A percentile compares a stretch with the other conserved stretches of the same genome.
phyloP scores from a whole-genome alignment of 2,113 vertebrate genomes.

The Cricetomys ansorgei region DNA sequence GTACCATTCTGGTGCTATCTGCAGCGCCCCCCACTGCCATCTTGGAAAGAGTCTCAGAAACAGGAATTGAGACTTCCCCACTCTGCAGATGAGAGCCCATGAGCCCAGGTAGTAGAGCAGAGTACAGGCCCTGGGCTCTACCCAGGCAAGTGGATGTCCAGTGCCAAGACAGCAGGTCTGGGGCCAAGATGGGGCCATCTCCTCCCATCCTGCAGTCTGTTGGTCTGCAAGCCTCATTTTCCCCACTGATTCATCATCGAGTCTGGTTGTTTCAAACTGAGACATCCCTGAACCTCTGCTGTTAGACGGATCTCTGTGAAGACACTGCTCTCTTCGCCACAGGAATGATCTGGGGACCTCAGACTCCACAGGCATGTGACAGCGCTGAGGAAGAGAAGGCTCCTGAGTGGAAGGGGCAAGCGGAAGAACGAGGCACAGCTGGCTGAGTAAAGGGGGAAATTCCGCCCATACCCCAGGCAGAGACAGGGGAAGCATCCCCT shows the following conservation, averaged over 20 bases:
- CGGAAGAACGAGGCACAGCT: not conserved
- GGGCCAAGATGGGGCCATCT: not conserved
- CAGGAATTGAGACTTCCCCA: not conserved
- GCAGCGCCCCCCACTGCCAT: not conserved
- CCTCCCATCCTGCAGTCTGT: no score
- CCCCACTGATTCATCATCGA: not conserved
- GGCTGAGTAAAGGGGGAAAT: not conserved
- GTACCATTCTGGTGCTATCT: not conserved
- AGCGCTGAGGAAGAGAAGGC: not conserved
- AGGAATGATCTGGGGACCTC: not conserved
- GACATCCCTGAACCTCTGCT: not conserved
- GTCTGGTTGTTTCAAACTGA: conserved; percentile 23
- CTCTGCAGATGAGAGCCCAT: not conserved
- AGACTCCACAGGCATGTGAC: not conserved
- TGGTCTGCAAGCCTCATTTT: conserved; percentile 8
- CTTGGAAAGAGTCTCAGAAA: not conserved
- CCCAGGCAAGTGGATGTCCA: no score
- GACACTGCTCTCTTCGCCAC: not conserved
- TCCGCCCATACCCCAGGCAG: not conserved
- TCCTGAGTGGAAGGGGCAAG: not conserved
- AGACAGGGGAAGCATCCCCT: not conserved
- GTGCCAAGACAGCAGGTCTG: not conserved
- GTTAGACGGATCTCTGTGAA: not conserved
- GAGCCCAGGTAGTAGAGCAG: not conserved
- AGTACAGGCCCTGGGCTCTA: fast-evolving